Base-by-base conservation (phyloP, 2,888 invertebrate species). In the Eulithis testata region DNA sequence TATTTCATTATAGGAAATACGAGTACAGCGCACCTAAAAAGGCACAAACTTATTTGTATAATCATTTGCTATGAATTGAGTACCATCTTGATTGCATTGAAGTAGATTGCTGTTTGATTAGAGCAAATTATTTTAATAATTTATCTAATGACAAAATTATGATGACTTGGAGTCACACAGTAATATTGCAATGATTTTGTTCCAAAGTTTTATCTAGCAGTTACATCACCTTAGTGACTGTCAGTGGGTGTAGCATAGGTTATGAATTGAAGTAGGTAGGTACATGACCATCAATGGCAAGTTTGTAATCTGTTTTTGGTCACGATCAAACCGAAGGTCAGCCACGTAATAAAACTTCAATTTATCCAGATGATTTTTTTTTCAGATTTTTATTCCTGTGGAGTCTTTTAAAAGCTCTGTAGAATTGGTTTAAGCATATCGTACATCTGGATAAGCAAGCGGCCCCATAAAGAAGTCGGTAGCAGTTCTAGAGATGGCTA, bases 391-490 rank as follows among this genome's bases (percentile, higher is more conserved):
- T 27, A 47, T 65, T 58, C 50, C 36, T 51, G 43, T 37, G 9
- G 43, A 57, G 53, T 50, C 45, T 64, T 43, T 67, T 77, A 79
- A 72, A 81, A 82, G 7, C 76, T 77, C 73, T 64, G 66, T 73
- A 68, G 83, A 88, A 89, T 90, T 86, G 82, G 84, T 86, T 85
- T 82, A 82, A 80, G 78, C 81, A 80, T 84, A 84, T 85, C 85
- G 82, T 82, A 78, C 76, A 85, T 86, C 87, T 85, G 76, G 76
- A 73, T 84, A 85, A 87, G 82, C 82, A 80, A 83, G 81, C 76
- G 55, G 80, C 77, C 77, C 80, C 85, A 87, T 91, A 91, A 91
- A 91, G 89, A 88, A 89, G 83, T 79, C 77, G 72, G 74, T 74
- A 76, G 75, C 78, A 78, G 83, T 83, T 79, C 76, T 76, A 73